Conservation (phyloP, 2,888 invertebrate genomes). For the Napeogenes sylphis region DNA sequence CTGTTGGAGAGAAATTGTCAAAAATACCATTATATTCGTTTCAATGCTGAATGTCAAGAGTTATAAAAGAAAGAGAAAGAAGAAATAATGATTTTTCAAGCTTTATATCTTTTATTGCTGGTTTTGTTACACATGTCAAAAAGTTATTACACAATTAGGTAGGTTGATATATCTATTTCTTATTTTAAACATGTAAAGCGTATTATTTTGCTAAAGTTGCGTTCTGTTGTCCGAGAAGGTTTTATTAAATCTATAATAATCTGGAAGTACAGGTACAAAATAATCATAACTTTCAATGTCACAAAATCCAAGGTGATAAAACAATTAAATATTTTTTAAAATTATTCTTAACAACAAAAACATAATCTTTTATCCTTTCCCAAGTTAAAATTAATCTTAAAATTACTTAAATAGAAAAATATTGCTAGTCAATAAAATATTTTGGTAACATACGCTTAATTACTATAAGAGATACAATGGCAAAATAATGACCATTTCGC, state of each 20-base stretch:
- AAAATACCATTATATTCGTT: too few relatives aligned
- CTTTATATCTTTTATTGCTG: too few relatives aligned
- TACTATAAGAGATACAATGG: conserved; percentile 39
- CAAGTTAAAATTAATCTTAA: conserved; percentile 34
- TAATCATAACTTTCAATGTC: conserved; percentile 23
- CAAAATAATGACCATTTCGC: conserved; percentile 49
- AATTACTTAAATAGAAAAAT: conserved; percentile 40
- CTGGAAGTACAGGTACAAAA: conserved; percentile 26
- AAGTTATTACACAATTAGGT: too few relatives aligned
- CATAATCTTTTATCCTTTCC: conserved; percentile 21
- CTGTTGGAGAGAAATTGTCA: too few relatives aligned
- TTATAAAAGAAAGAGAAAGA: too few relatives aligned
- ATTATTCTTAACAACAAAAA: conserved; percentile 10
- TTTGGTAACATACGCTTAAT: conserved; percentile 43
- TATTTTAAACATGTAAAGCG: conserved; percentile 34
- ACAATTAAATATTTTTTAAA: not conserved
- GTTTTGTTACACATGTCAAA: too few relatives aligned
- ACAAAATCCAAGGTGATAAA: too few relatives aligned
- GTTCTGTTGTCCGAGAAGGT: conserved; percentile 19
- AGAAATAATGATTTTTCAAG: too few relatives aligned
- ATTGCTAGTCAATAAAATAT: conserved; percentile 41
- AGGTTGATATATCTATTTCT: conserved; percentile 24
- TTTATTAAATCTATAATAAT: conserved; percentile 22
- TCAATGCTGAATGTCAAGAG: too few relatives aligned
- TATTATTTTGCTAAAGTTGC: conserved; percentile 28